Percentiles rank a stretch among this genome's conserved stretches.
phyloP scores from a whole-genome alignment of 2,797 vertebrate genomes.

The Scarus forsteni region DNA sequence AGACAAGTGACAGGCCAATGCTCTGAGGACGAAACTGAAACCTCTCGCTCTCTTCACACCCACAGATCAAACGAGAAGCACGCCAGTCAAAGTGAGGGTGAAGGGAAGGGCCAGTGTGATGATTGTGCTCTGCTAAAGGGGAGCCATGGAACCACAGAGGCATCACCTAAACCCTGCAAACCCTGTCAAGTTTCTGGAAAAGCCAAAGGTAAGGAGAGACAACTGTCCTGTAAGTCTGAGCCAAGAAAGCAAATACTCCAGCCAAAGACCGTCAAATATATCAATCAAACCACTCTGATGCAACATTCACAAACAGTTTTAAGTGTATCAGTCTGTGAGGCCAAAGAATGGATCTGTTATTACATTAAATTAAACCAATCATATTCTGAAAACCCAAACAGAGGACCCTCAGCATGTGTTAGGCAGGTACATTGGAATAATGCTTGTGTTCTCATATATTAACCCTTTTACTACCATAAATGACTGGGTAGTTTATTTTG shows the following conservation, averaged over 20 bases:
- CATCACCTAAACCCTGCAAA: slow-evolving; percentile 88
- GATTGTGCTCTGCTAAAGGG: slow-evolving; percentile 90
- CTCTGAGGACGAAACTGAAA: slow-evolving; percentile 43
- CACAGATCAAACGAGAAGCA: slow-evolving; percentile 93
- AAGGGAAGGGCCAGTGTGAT: slow-evolving; percentile 89
- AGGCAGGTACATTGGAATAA: too few relatives aligned
- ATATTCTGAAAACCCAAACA: too few relatives aligned
- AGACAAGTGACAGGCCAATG: slow-evolving; percentile 35
- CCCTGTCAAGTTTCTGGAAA: slow-evolving; percentile 90
- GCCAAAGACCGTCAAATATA: too few relatives aligned
- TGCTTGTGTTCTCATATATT: too few relatives aligned
- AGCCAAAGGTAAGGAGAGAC: slow-evolving; percentile 87
- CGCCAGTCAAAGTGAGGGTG: slow-evolving; percentile 86
- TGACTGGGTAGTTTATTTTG: too few relatives aligned
- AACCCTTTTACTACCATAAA: too few relatives aligned
- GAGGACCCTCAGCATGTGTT: too few relatives aligned
- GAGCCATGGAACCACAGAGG: slow-evolving; percentile 88
- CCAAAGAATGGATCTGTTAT: too few relatives aligned
- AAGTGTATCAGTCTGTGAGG: too few relatives aligned
- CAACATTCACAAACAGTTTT: too few relatives aligned
- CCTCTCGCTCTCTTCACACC: slow-evolving; percentile 63
- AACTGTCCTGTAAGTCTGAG: not conserved
- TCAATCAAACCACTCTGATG: too few relatives aligned
- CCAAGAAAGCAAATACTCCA: not conserved
- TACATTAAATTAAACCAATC: too few relatives aligned